These are phyloP conservation scores for Micromussa lordhowensis DNA, from an alignment of 92 coral and sea anemone species.

Conservation along the genomic window DNA sequence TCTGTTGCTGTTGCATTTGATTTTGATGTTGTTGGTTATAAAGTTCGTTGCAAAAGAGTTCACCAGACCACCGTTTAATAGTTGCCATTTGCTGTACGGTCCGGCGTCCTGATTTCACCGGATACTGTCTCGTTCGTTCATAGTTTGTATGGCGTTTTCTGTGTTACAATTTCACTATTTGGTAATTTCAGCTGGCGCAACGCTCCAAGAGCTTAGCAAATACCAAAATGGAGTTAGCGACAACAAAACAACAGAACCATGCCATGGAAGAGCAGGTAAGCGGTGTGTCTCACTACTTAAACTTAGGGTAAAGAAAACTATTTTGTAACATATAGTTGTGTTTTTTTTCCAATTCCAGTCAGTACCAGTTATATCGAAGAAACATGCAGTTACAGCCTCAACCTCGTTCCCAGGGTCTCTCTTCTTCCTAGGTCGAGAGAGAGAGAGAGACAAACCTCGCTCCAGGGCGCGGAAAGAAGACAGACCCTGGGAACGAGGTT, in stretches of 20 bases:
- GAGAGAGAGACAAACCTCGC: too few species aligned
- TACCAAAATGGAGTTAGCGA: conserved; percentile 86
- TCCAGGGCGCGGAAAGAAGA: too few species aligned
- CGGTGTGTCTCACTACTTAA: not conserved
- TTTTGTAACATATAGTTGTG: not conserved
- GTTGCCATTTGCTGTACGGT: not conserved
- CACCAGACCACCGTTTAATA: too few species aligned
- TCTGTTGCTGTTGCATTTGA: not conserved
- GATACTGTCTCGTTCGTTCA: not conserved
- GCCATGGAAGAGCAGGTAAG: conserved; percentile 94
- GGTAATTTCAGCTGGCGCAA: conserved; percentile 71
- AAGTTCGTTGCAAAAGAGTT: not conserved
- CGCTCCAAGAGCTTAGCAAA: conserved; percentile 91
- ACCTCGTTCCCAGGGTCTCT: too few species aligned
- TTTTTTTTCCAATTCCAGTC: not conserved
- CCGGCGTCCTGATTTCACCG: not conserved
- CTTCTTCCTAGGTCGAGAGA: too few species aligned
- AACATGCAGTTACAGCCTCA: not conserved
- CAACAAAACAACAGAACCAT: conserved; percentile 81
- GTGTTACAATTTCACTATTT: not conserved
- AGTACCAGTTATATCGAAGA: not conserved
- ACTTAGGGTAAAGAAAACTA: not conserved
- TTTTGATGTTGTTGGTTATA: not conserved
- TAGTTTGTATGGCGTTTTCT: not conserved
- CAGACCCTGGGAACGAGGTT: too few species aligned